These are phyloP conservation scores for Scalopus aquaticus DNA, from an alignment of 2,113 vertebrate genomes.

Conservation along the genomic window DNA sequence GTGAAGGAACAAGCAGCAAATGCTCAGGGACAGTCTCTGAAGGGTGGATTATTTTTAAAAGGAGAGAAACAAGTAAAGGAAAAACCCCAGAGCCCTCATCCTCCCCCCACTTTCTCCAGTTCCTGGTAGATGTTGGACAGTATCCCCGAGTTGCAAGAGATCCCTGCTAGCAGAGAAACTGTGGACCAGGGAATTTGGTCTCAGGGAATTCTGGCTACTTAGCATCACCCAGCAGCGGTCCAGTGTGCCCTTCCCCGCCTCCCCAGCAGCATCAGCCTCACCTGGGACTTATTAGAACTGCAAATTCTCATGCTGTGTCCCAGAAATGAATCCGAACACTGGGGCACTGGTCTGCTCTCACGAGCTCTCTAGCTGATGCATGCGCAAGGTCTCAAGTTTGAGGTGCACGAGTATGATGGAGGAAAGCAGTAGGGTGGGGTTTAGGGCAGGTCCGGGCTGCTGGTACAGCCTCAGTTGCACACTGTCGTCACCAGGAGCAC, in stretches of 20 bases:
- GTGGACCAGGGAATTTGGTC: not conserved
- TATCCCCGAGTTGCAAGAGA: not conserved
- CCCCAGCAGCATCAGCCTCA: not conserved
- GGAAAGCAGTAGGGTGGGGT: not conserved
- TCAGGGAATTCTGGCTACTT: not conserved
- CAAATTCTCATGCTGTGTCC: not conserved
- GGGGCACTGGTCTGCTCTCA: no score
- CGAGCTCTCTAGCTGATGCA: not conserved
- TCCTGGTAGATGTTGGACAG: not conserved
- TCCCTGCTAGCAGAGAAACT: not conserved
- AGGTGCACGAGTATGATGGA: not conserved
- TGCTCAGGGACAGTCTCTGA: not conserved
- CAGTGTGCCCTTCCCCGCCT: not conserved
- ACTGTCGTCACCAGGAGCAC: not conserved
- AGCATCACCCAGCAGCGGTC: not conserved
- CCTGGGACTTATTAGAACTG: not conserved
- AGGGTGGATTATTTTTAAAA: slow-evolving; percentile 37
- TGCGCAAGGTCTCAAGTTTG: not conserved
- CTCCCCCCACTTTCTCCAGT: no score
- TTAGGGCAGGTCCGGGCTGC: not conserved
- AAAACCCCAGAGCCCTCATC: not conserved
- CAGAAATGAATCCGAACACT: not conserved
- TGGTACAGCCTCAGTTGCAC: no score
- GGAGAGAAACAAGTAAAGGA: not conserved
- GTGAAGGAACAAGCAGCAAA: not conserved